Evolutionary conservation across 2,113 vertebrate species (phyloP).

Genomic region (Halichoerus grypus): DNA sequence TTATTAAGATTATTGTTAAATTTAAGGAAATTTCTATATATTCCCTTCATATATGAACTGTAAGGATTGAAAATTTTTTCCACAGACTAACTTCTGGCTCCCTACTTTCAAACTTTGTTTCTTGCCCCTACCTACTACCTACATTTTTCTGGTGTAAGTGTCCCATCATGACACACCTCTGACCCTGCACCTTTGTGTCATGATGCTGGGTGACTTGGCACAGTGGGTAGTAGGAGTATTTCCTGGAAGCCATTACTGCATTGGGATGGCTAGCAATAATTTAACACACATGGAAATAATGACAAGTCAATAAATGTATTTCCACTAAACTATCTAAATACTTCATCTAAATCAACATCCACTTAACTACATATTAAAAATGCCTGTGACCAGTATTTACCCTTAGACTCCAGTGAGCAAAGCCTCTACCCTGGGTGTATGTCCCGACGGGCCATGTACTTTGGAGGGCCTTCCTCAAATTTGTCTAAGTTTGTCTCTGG

Average conservation of each 20-base stretch:
- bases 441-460: too few relatives aligned
- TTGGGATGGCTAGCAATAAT: neutral
- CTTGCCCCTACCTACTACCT: neutral
- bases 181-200: neutral
- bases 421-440: neutral
- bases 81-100: neutral
- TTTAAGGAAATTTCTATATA: neutral
- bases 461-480: neutral
- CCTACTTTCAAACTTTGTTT: neutral
- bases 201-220: neutral
- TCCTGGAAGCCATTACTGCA: constrained; percentile 22
- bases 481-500: neutral
- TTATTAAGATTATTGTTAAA: constrained; percentile 24
- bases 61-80: neutral
- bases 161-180: neutral
- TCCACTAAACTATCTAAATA: neutral
- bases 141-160: neutral
- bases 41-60: neutral
- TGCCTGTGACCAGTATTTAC: neutral
- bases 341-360: neutral
- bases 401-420: neutral
- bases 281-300: neutral
- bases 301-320: constrained; percentile 12
- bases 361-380: neutral
- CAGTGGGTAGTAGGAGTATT: neutral